phyloP scores from a whole-genome alignment of 2,113 vertebrate species.

The Peromyscus californicus region DNA sequence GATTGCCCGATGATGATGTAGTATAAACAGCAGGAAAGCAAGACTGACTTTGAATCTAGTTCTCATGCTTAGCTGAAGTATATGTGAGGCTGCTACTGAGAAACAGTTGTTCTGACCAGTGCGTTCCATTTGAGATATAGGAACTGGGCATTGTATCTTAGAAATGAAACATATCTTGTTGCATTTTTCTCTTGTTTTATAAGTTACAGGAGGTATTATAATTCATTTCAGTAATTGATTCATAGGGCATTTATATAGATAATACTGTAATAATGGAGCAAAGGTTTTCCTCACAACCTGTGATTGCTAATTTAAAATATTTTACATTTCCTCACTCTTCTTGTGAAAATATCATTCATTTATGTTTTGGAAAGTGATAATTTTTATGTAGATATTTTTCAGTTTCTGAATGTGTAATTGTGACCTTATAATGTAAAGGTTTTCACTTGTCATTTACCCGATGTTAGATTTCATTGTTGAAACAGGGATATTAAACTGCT shows the following conservation, averaged over 20 bases:
- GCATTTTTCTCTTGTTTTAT: constrained; percentile 70
- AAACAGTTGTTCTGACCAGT: constrained; percentile 82
- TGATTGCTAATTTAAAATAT: constrained; percentile 46
- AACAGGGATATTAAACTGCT: not conserved
- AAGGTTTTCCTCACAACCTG: constrained; percentile 42
- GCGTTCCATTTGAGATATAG: constrained; percentile 55
- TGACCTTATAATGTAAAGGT: not conserved
- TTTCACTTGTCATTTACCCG: constrained; percentile 24
- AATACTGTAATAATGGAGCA: constrained; percentile 48
- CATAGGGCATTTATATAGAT: not conserved
- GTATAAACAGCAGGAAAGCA: constrained; percentile 80
- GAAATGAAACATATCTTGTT: constrained; percentile 68
- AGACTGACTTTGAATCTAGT: constrained; percentile 83
- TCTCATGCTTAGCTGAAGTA: constrained; percentile 80
- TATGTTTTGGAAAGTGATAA: constrained; percentile 33
- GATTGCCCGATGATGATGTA: constrained; percentile 79
- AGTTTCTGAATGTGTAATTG: constrained; percentile 41
- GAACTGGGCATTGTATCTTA: constrained; percentile 35
- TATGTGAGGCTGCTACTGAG: constrained; percentile 79
- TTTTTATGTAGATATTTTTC: constrained; percentile 13
- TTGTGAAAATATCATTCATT: constrained; percentile 46
- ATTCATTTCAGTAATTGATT: constrained; percentile 39
- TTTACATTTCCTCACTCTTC: constrained; percentile 23
- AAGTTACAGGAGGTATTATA: constrained; percentile 71
- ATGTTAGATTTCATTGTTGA: not conserved